These are phyloP conservation scores for Smithornis capensis DNA, from an alignment of 2,113 vertebrate species.

Conservation along the genomic window DNA sequence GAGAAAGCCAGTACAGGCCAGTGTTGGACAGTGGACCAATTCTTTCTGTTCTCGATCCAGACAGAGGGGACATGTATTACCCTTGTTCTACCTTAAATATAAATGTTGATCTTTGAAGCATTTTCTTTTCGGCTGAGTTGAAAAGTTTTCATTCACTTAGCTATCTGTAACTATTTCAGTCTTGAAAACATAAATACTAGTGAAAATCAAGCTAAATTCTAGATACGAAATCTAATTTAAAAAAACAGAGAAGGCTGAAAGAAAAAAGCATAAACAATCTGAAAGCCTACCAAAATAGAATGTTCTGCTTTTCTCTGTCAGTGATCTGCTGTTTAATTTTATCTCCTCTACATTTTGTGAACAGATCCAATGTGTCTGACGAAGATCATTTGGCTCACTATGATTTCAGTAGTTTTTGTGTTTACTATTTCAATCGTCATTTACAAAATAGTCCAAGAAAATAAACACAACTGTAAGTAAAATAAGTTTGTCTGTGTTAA, in stretches of 20 bases:
- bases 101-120: neutral
- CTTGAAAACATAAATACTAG: neutral
- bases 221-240: neutral
- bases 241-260: neutral
- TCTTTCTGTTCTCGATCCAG: neutral
- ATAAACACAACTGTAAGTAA: conserved; percentile 66
- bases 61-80: neutral
- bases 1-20: neutral
- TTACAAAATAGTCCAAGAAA: conserved; percentile 67
- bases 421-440: conserved; percentile 26
- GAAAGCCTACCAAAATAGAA: neutral
- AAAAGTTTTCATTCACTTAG: neutral
- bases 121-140: neutral
- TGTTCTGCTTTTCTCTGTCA: neutral
- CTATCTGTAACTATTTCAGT: neutral
- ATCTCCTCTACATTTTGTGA: conserved; percentile 15
- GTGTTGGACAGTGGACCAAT: neutral
- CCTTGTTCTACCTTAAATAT: neutral
- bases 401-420: conserved; percentile 66
- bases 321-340: conserved; percentile 15
- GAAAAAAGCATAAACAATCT: neutral
- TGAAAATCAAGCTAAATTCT: neutral
- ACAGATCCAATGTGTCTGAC: conserved; percentile 61
- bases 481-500: neutral
- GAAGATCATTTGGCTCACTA: conserved; percentile 70